Evolutionary conservation across 2,888 invertebrate genomes (phyloP).

Genomic region (Spatulosminthurus flaviceps): DNA sequence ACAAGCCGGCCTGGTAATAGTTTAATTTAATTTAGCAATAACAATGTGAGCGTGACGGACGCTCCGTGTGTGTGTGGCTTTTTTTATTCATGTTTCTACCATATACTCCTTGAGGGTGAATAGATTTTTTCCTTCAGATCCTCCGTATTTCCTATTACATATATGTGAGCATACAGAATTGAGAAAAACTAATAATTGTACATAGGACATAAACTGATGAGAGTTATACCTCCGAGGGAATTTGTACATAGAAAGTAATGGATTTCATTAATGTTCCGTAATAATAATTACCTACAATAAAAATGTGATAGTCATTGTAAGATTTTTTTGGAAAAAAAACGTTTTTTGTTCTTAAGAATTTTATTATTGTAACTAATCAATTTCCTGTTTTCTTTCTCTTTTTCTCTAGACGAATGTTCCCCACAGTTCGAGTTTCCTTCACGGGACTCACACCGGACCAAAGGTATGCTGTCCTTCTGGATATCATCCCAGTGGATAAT

Average conservation of each 20-base stretch:
- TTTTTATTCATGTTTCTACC: slow-evolving; percentile 15
- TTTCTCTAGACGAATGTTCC: slow-evolving; percentile 84
- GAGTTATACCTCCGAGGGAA: too few relatives aligned
- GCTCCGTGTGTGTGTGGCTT: slow-evolving; percentile 47
- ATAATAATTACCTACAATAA: slow-evolving; percentile 13
- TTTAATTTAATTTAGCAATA: slow-evolving; percentile 50
- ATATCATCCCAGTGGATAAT: slow-evolving; percentile 82
- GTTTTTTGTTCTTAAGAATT: slow-evolving; percentile 11
- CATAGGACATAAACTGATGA: neutral
- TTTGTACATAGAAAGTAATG: neutral
- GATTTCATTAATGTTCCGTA: slow-evolving; percentile 20
- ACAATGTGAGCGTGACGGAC: slow-evolving; percentile 46
- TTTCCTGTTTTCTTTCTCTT: slow-evolving; percentile 41
- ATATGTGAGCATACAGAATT: neutral
- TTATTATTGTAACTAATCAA: slow-evolving; percentile 17
- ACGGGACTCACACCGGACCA: slow-evolving; percentile 74
- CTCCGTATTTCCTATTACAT: neutral
- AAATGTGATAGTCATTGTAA: neutral
- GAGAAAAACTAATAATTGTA: neutral
- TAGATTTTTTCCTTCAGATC: neutral
- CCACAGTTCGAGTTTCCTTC: slow-evolving; percentile 80
- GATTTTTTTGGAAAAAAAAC: neutral
- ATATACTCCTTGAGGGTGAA: neutral
- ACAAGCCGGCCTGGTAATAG: slow-evolving; percentile 44
- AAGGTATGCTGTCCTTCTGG: slow-evolving; percentile 79